Base-by-base conservation (phyloP, 2,797 vertebrate genomes). In the Gadopsis marmoratus region DNA sequence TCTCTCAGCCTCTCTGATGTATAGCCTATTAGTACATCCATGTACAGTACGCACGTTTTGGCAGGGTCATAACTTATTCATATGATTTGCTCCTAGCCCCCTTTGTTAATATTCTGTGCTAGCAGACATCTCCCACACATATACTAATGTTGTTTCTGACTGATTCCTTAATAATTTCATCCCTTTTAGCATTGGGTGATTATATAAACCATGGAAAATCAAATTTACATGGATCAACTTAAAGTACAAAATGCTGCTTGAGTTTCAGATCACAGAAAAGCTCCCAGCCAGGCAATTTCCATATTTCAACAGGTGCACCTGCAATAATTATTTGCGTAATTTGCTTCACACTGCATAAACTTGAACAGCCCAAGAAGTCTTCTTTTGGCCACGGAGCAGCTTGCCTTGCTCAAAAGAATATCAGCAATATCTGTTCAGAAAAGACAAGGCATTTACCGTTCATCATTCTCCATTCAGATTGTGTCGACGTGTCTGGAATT, bases 61-160 rank as follows among this genome's bases (percentile, higher is more conserved):
- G 64, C 23, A 43, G 54, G 23, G 78, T 83, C 53, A 84, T 90
- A 69, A 89, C 19, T 86, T 74, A 88, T 90, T 90, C 74, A 88
- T 71, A n/a, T 33, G 51, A 84, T 79, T 86, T 83, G 33, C 64
- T 81, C 41, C 68, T 21, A 68, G 54, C n/a, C 48, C 23, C 23
- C 71, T 83, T 73, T 35, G 29, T 63, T 53, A 82, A 78, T 72
- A 78, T 61, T 66, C 19, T 16, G 14, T 47, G 37, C 55, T 54
- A 1, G 61, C 8, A 0, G 66, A 81, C 71, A 56, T 85, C 64
- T 69, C 74, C 39, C 75, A 78, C 35, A 79, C 72, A 65, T 79
- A 54, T 23, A 56, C 26, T 64, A 45, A 82, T 82, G 61, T 74
- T 54, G 47, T 68, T 76, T 81, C 61, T 54, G 50, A 72, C 59